phyloP scores from a whole-genome alignment of 2,113 vertebrate genomes.

The Seriola rivoliana region DNA sequence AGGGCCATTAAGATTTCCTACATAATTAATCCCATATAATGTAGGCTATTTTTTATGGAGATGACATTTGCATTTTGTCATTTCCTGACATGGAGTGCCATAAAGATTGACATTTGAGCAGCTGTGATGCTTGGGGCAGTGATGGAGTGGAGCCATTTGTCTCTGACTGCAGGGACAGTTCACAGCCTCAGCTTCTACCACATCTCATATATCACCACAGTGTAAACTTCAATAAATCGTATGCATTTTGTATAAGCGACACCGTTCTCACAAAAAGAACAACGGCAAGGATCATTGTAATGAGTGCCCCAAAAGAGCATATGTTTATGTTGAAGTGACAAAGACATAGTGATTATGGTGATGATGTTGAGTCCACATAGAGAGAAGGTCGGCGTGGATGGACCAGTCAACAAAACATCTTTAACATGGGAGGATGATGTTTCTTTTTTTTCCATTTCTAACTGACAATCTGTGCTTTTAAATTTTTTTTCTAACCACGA shows the following conservation, averaged over 20 bases:
- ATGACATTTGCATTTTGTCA: slow-evolving; percentile 72
- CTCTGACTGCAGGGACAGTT: slow-evolving; percentile 36
- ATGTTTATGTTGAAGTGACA: no score
- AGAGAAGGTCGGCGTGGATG: no score
- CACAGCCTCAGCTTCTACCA: background rate
- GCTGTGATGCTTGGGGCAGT: slow-evolving; percentile 52
- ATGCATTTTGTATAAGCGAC: background rate
- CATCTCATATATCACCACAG: background rate
- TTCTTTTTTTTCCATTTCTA: no score
- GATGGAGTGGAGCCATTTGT: slow-evolving; percentile 69
- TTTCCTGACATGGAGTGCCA: slow-evolving; percentile 51
- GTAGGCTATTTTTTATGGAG: slow-evolving; percentile 47
- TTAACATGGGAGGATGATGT: no score
- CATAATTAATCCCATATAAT: slow-evolving; percentile 59
- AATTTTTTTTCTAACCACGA: no score
- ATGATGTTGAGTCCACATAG: no score
- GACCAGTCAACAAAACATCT: no score
- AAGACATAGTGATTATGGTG: no score
- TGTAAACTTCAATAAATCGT: background rate
- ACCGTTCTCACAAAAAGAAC: background rate
- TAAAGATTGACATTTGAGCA: slow-evolving; percentile 74
- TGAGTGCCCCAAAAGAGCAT: no score
- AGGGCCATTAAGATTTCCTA: slow-evolving; percentile 31
- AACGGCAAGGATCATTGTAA: background rate
- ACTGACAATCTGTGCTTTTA: no score